Percentiles rank a stretch among this genome's conserved stretches.
Conservation (phyloP, 2,888 invertebrate genomes). For the Strigamia crassipes region DNA sequence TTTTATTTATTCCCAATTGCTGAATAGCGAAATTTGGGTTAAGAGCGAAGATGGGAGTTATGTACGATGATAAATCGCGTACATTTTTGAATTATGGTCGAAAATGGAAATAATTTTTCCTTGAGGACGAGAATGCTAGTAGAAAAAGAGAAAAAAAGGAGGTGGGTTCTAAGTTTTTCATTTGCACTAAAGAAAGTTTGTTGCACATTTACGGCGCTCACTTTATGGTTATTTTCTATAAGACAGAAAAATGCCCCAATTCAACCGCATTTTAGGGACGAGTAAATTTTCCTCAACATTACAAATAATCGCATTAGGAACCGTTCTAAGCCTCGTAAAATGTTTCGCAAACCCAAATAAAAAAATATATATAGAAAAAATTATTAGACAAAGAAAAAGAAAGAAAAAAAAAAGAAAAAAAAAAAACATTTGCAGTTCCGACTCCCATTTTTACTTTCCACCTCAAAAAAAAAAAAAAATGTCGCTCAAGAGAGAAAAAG, state of each 20-base stretch:
- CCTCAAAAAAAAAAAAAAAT: background rate
- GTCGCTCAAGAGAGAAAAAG: slow-evolving; percentile 1
- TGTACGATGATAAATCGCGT: background rate
- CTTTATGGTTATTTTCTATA: slow-evolving; percentile 21
- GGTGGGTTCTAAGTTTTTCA: slow-evolving; percentile 7
- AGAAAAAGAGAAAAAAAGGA: background rate
- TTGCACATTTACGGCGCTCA: slow-evolving; percentile 15
- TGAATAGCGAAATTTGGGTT: background rate
- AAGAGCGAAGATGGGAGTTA: background rate
- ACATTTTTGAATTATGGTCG: background rate
- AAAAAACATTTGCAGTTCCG: slow-evolving; percentile 12
- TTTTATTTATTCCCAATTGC: slow-evolving; percentile 21
- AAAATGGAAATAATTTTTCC: slow-evolving; percentile 5
- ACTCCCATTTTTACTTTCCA: background rate
- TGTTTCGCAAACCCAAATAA: background rate
- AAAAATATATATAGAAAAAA: background rate
- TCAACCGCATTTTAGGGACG: background rate
- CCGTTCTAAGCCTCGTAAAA: slow-evolving; percentile 11
- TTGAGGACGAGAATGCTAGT: too few species aligned
- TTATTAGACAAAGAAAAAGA: background rate
- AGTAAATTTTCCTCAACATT: slow-evolving; percentile 21
- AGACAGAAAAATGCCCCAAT: slow-evolving; percentile 16
- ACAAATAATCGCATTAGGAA: slow-evolving; percentile 21
- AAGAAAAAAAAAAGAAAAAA: background rate
- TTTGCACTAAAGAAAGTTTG: slow-evolving; percentile 21